Conservation (phyloP, 2,113 vertebrate species). For the Thryonomys swinderianus region DNA sequence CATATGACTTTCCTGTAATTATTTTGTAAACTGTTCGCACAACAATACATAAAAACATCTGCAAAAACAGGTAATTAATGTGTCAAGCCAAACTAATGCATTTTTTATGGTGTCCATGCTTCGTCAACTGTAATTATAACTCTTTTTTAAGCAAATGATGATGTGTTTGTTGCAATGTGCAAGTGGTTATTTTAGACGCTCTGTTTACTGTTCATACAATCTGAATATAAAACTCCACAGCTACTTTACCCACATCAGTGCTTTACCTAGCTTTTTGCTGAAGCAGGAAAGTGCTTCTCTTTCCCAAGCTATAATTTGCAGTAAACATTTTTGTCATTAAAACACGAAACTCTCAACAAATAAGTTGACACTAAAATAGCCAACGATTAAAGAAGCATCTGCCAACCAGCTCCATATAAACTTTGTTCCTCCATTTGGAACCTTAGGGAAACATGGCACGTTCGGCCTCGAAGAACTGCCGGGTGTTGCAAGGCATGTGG, state of each 20-base stretch:
- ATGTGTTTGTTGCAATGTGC: conserved; percentile 93
- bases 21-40: conserved; percentile 95
- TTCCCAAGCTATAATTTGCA: conserved; percentile 81
- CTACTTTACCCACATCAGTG: conserved; percentile 81
- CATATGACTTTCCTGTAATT: conserved; percentile 96
- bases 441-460: neutral
- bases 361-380: conserved; percentile 78
- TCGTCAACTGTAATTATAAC: conserved; percentile 96
- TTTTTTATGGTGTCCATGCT: conserved; percentile 95
- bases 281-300: conserved; percentile 77
- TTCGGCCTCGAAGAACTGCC: neutral
- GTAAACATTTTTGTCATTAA: conserved; percentile 79
- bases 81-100: conserved; percentile 96
- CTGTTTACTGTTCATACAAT: conserved; percentile 91
- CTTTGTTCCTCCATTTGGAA: conserved; percentile 24
- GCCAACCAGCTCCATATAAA: conserved; percentile 47
- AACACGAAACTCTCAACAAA: conserved; percentile 79
- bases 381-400: conserved; percentile 74
- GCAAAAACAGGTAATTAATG: conserved; percentile 98
- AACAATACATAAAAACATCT: conserved; percentile 98
- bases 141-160: conserved; percentile 96
- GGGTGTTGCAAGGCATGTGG: neutral
- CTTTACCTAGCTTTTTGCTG: conserved; percentile 79
- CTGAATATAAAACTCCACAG: conserved; percentile 88
- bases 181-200: conserved; percentile 94